Evolutionary conservation across 2,113 vertebrate species (phyloP).

Genomic region (Micromys minutus): DNA sequence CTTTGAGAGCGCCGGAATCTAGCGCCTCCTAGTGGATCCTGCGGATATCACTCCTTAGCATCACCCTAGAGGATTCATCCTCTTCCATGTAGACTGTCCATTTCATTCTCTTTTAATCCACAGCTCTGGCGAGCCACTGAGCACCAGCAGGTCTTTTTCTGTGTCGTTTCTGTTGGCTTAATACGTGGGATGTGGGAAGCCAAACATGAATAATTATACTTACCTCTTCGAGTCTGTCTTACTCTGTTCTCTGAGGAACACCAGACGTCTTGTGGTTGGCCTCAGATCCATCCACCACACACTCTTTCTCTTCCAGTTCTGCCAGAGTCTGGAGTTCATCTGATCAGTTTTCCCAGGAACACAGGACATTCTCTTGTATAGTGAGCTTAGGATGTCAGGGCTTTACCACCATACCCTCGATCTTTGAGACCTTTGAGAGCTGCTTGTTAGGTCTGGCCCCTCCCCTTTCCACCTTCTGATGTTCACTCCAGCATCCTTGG

Average conservation of each 20-base stretch:
- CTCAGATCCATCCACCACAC: neutral
- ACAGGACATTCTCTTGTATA: neutral
- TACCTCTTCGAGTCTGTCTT: neutral
- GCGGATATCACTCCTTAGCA: conserved; percentile 27
- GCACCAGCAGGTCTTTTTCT: conserved; percentile 9
- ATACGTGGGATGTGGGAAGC: neutral
- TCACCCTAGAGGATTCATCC: neutral
- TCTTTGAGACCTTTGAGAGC: neutral
- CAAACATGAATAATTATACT: neutral
- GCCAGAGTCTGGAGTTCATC: neutral
- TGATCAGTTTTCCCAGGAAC: neutral
- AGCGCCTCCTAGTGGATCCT: conserved; percentile 79
- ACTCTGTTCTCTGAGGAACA: neutral
- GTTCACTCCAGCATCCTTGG: neutral
- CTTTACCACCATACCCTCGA: neutral
- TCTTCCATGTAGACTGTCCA: no score
- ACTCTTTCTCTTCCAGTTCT: conserved; percentile 14
- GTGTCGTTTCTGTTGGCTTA: conserved; percentile 26
- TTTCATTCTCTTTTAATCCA: neutral
- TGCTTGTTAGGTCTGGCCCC: neutral
- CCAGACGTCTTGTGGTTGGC: neutral
- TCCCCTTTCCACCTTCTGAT: neutral
- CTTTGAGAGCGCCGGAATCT: conserved; percentile 67
- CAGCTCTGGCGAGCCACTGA: neutral
- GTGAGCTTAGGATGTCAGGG: neutral